Conservation (phyloP, 2,888 invertebrate species). For the Stratiomys singularior region DNA sequence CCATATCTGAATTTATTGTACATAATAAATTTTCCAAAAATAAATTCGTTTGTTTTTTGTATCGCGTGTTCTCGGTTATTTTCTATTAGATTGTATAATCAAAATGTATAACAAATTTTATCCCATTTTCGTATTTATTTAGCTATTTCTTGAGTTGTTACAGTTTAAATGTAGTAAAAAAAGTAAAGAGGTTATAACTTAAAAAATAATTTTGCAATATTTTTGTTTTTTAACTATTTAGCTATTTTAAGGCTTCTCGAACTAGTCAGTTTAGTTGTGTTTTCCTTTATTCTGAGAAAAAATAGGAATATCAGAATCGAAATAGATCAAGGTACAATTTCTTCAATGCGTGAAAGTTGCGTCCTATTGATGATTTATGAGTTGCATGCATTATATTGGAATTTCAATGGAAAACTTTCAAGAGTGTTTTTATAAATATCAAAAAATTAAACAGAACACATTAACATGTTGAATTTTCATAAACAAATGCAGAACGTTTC, state of each 20-base stretch:
- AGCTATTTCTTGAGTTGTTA: slow-evolving; percentile 26
- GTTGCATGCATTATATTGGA: too few relatives aligned
- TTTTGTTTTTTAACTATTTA: too few relatives aligned
- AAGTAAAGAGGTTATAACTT: not conserved
- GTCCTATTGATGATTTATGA: too few relatives aligned
- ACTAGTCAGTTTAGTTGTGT: slow-evolving; percentile 13
- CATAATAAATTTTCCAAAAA: slow-evolving; percentile 41
- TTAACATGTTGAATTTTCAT: too few relatives aligned
- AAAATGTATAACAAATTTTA: slow-evolving; percentile 24
- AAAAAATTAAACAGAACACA: too few relatives aligned
- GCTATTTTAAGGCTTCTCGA: not conserved
- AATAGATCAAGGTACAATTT: slow-evolving; percentile 10
- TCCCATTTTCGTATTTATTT: slow-evolving; percentile 19
- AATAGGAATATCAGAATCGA: slow-evolving; percentile 24
- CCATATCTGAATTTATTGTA: slow-evolving; percentile 14
- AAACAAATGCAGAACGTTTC: too few relatives aligned
- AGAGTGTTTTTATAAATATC: too few relatives aligned
- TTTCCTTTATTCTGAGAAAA: slow-evolving; percentile 11
- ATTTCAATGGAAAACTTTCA: too few relatives aligned
- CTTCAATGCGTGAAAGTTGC: not conserved
- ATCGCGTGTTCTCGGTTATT: not conserved
- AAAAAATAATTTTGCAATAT: slow-evolving; percentile 37
- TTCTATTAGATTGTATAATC: slow-evolving; percentile 25
- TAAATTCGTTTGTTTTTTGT: slow-evolving; percentile 34
- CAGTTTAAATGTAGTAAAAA: slow-evolving; percentile 16